phyloP scores from a whole-genome alignment of 2,797 vertebrate genomes.

The Xyrichtys novacula region DNA sequence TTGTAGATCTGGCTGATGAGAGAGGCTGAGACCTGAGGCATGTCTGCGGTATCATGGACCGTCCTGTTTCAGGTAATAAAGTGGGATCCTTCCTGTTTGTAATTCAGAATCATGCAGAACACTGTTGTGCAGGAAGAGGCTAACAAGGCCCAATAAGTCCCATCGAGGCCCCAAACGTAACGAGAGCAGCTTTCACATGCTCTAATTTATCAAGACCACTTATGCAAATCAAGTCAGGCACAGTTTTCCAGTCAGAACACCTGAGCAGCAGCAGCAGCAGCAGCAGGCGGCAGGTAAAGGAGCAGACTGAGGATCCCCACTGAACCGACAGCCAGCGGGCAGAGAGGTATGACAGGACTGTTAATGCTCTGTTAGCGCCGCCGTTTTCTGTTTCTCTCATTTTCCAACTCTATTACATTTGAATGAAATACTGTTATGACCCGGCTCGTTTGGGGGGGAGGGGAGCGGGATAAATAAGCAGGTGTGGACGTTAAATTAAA shows the following conservation, averaged over 20 bases:
- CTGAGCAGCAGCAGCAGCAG: conserved; percentile 31
- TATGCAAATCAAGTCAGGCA: conserved; percentile 61
- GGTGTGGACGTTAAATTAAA: no score
- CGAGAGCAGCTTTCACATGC: conserved; percentile 25
- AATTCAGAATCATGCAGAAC: conserved; percentile 23
- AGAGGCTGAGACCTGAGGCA: no score
- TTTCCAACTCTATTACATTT: conserved; percentile 31
- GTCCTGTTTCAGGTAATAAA: background rate
- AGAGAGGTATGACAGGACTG: background rate
- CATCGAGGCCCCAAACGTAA: conserved; percentile 26
- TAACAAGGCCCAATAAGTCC: conserved; percentile 35
- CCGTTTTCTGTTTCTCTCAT: conserved; percentile 7
- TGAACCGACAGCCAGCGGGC: background rate
- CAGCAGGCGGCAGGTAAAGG: conserved; percentile 43
- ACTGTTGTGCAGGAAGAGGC: conserved; percentile 28
- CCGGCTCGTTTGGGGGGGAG: no score
- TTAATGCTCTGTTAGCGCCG: conserved; percentile 7
- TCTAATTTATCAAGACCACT: conserved; percentile 62
- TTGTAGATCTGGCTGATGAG: no score
- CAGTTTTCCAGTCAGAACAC: conserved; percentile 61
- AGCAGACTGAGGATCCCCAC: conserved; percentile 1
- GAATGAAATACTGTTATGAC: conserved; percentile 15
- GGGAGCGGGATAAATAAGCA: no score
- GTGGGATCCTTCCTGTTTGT: conserved; percentile 18
- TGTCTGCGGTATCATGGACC: no score